phyloP scores from a whole-genome alignment of 2,797 vertebrate genomes.

The Acridotheres tristis region DNA sequence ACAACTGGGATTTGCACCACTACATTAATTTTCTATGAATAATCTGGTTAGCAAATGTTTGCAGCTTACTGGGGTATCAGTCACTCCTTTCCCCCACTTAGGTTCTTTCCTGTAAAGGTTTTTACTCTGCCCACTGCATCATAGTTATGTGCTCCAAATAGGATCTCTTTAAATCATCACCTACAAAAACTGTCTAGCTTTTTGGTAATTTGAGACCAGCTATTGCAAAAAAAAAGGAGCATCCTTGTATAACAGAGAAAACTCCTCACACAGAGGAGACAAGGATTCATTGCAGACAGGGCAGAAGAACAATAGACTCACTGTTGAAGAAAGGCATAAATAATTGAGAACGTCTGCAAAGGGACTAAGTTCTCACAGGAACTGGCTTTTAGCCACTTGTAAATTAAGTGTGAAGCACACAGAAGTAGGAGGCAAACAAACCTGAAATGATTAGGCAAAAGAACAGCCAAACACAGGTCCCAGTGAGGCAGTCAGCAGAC shows the following conservation, averaged over 20 bases:
- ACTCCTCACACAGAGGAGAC: neutral
- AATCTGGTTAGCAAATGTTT: neutral
- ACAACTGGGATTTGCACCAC: neutral
- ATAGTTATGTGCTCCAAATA: neutral
- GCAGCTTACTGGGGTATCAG: neutral
- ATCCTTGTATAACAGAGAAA: slow-evolving; percentile 11
- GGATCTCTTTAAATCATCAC: slow-evolving; percentile 9
- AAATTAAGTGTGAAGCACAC: slow-evolving; percentile 38
- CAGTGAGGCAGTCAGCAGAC: neutral
- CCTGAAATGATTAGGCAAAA: neutral
- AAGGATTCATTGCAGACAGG: slow-evolving; percentile 12
- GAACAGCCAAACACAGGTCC: neutral
- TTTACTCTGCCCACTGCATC: neutral
- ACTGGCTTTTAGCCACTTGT: slow-evolving; percentile 35
- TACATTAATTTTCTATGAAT: neutral
- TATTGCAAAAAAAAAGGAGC: neutral
- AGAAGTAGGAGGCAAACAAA: slow-evolving; percentile 2
- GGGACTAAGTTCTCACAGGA: slow-evolving; percentile 25
- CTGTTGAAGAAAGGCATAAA: slow-evolving; percentile 55
- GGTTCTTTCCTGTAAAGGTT: neutral
- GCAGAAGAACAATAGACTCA: slow-evolving; percentile 27
- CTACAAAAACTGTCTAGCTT: neutral
- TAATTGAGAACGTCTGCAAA: slow-evolving; percentile 37
- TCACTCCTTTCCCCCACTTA: neutral
- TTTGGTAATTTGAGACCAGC: neutral